These are phyloP conservation scores for Mugil cephalus DNA, from an alignment of 2,113 vertebrate genomes.

Conservation along the genomic window DNA sequence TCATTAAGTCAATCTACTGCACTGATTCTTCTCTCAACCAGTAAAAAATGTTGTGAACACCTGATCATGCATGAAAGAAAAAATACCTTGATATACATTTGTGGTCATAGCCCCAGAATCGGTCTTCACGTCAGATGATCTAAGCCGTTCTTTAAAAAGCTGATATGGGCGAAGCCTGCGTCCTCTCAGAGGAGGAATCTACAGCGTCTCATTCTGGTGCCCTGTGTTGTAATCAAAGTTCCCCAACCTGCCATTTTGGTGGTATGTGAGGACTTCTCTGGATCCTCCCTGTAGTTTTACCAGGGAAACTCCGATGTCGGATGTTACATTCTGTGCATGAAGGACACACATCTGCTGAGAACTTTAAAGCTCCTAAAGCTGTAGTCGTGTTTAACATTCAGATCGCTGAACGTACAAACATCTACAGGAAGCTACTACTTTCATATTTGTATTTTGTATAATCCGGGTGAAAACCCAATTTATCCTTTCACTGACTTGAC, in stretches of 20 bases:
- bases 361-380: neutral
- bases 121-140: neutral
- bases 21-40: too few relatives aligned
- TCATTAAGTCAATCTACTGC: too few relatives aligned
- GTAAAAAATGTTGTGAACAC: too few relatives aligned
- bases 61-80: too few relatives aligned
- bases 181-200: neutral
- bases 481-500: neutral
- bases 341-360: neutral
- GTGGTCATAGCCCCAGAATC: too few relatives aligned
- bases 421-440: too few relatives aligned
- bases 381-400: neutral
- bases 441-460: neutral
- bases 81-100: too few relatives aligned
- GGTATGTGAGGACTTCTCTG: constrained; percentile 18
- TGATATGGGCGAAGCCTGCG: neutral
- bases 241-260: constrained; percentile 18
- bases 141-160: neutral
- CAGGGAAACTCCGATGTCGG: constrained; percentile 10
- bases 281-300: constrained; percentile 1
- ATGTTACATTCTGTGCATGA: neutral
- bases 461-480: neutral
- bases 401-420: too few relatives aligned
- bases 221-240: neutral
- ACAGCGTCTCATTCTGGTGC: neutral